Base-by-base conservation (phyloP, 2,113 vertebrate genomes). In the Vulpes ferrilata region DNA sequence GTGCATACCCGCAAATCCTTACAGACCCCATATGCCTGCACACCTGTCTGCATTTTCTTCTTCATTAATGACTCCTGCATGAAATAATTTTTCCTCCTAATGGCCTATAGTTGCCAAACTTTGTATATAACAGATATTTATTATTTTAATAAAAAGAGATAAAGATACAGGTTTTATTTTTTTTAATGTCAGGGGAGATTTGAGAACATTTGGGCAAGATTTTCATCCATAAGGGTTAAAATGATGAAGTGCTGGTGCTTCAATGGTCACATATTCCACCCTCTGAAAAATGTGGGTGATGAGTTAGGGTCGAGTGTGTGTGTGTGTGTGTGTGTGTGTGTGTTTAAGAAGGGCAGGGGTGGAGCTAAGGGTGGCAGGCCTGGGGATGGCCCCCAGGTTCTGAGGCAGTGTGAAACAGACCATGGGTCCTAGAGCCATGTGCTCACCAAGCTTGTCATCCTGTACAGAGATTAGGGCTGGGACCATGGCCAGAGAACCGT, bases 381-480 rank as follows among this genome's bases (percentile, higher is more conserved):
- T 35, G 1, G 27, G 16, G 23, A 8, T 1, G 2, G 19, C 67
- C 43, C 80, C 48, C 0, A 1, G 11, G 65, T 60, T 76, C 76
- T 0, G 65, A 98, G 97, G 97, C 97, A 98, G 96, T 94, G 97
- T 93, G 96, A 98, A 97, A 97, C 59, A 84, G 97, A 95, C 96
- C 78, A 87, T 95, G 88, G 98, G 95, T 95, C 97, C 96, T 90
- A 95, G 85, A 98, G 96, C 98, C 97, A 86, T 96, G 98, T 97
- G 98, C 97, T 98, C 98, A 98, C 97, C 69, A 25, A 87, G 95
- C 97, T 97, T 98, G 96, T 97, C 97, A 95, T 97, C 93, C 81
- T 0, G 97, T 62, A 79, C 0, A 2, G 98, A 99, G 98, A 98
- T 98, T 98, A 98, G 98, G 98, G 97, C 95, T 98, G 98, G 98